A percentile compares a stretch with the other conserved stretches of the same genome.
Conservation (phyloP, 2,113 vertebrate species). For the Odocoileus hemionus region DNA sequence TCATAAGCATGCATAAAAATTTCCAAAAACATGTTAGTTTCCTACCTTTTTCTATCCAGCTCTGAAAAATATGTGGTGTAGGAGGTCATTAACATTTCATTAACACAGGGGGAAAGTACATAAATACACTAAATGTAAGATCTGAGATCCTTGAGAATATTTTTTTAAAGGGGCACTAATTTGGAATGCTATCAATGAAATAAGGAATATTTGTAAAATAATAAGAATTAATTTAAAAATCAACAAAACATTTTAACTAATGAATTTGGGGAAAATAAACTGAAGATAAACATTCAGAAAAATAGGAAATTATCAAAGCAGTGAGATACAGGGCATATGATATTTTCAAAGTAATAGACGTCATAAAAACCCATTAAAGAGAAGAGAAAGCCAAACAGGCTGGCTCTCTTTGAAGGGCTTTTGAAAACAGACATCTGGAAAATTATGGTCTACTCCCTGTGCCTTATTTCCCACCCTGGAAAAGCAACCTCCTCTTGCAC, state of each 20-base stretch:
- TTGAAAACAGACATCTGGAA: not conserved
- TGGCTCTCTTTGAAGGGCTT: not conserved
- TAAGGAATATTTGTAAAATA: not conserved
- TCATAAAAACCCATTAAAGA: not conserved
- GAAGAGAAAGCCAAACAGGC: not conserved
- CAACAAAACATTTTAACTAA: not conserved
- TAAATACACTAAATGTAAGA: not conserved
- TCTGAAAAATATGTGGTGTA: not conserved
- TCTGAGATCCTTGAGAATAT: not conserved
- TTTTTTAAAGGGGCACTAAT: not conserved
- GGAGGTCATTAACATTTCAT: not conserved
- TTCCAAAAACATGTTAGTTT: not conserved
- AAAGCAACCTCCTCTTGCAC: not conserved
- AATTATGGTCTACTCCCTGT: not conserved
- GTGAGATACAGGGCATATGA: not conserved
- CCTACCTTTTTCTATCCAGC: not conserved
- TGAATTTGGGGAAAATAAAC: not conserved
- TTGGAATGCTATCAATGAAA: not conserved
- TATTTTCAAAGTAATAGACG: slow-evolving; percentile 5
- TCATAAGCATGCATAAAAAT: not conserved
- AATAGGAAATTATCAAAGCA: slow-evolving; percentile 22
- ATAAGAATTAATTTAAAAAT: not conserved
- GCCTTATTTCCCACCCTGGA: not conserved
- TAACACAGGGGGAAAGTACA: not conserved
- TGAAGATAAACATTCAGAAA: not conserved